A percentile compares a stretch with the other conserved stretches of the same genome.
Evolutionary conservation across 2,888 invertebrate genomes (phyloP).

Genomic region (Syrista parreyssii): DNA sequence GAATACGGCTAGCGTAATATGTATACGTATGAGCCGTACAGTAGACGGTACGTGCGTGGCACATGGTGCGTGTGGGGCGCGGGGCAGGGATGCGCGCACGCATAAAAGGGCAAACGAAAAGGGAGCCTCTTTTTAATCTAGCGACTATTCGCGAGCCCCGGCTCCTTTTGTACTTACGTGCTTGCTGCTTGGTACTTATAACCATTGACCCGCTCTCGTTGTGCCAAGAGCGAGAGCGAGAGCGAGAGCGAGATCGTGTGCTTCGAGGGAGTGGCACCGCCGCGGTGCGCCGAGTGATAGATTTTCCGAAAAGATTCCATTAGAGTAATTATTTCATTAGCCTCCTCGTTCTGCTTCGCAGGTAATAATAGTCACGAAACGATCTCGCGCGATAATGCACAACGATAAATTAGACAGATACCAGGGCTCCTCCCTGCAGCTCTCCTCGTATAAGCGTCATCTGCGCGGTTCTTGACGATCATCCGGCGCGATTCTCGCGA

Average conservation of each 20-base stretch:
- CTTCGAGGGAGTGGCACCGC: slow-evolving; percentile 3
- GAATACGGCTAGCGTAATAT: slow-evolving; percentile 18
- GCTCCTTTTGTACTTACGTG: slow-evolving; percentile 62
- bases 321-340: slow-evolving; percentile 55
- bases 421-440: too few species aligned
- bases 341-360: slow-evolving; percentile 12
- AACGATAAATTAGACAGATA: slow-evolving; percentile 44
- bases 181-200: slow-evolving; percentile 52
- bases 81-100: slow-evolving; percentile 13
- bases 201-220: slow-evolving; percentile 48
- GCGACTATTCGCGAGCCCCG: slow-evolving; percentile 63
- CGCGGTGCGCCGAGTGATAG: slow-evolving; percentile 13
- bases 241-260: not conserved
- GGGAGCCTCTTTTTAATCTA: slow-evolving; percentile 63
- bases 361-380: slow-evolving; percentile 43
- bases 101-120: slow-evolving; percentile 23
- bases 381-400: slow-evolving; percentile 50
- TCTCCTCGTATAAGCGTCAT: slow-evolving; percentile 24
- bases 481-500: too few species aligned
- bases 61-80: slow-evolving; percentile 22
- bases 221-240: slow-evolving; percentile 8
- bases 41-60: slow-evolving; percentile 15
- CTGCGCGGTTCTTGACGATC: slow-evolving; percentile 13
- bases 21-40: slow-evolving; percentile 7
- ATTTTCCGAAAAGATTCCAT: slow-evolving; percentile 47